Conservation (phyloP, 2,797 vertebrate species). For the Poeciliopsis gracilis region DNA sequence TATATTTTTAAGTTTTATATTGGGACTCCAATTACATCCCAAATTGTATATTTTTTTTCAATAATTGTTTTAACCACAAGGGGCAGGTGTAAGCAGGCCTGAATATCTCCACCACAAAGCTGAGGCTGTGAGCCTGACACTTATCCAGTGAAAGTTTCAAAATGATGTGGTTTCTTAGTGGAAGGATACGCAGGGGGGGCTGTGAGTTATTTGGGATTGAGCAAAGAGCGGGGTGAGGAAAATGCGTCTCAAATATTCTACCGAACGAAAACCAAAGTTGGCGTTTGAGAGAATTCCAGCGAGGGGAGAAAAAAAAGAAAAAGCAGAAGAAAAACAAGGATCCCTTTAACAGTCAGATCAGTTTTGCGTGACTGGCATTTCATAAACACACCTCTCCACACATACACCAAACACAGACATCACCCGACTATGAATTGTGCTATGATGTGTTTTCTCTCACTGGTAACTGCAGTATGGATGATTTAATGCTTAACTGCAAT, state of each 20-base stretch:
- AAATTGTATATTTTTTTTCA: not conserved
- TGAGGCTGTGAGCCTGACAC: conserved; percentile 27
- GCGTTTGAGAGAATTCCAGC: conserved; percentile 64
- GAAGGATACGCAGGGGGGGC: conserved; percentile 11
- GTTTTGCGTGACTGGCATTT: conserved; percentile 75
- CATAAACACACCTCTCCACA: conserved; percentile 66
- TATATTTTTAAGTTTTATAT: not conserved
- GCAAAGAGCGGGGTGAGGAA: conserved; percentile 30
- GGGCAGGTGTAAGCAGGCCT: conserved; percentile 39
- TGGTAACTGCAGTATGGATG: conserved; percentile 82
- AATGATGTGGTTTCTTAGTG: conserved; percentile 57
- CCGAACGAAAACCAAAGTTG: conserved; percentile 62
- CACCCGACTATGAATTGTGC: conserved; percentile 63
- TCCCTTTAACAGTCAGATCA: conserved; percentile 71
- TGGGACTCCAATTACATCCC: not conserved
- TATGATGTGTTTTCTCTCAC: conserved; percentile 77
- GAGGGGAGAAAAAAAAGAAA: too few species aligned
- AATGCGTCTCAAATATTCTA: conserved; percentile 70
- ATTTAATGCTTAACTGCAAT: conserved; percentile 86
- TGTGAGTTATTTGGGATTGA: conserved; percentile 25
- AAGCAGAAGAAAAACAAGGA: conserved; percentile 69
- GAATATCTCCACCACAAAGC: conserved; percentile 1
- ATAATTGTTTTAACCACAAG: conserved; percentile 44
- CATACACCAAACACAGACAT: conserved; percentile 54
- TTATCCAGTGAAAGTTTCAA: conserved; percentile 64